Base-by-base conservation (phyloP, 1,140 invertebrate genomes). In the Drosophila sturtevanti region DNA sequence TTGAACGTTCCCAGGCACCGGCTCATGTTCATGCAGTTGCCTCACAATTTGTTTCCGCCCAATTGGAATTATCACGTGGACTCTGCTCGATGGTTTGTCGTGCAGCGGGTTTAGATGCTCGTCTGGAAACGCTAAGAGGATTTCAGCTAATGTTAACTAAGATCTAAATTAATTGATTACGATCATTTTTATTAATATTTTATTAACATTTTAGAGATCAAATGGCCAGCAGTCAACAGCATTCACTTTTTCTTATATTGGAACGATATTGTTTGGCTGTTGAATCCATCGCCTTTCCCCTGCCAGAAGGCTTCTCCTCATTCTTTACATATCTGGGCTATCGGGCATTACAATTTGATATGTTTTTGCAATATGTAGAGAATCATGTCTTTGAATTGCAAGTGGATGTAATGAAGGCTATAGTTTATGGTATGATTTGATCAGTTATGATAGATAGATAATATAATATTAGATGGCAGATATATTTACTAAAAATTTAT, bases 321-420 rank as follows among this genome's bases (percentile, higher is more conserved):
- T 97, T 97, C 92, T 96, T 97, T 84, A 96, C 96, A 9, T 97
- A 96, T 90, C 93, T 97, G 44, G 96, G 96, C 1, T 97, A 97
- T 89, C 93, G 95, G 70, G 95, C 95, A 1, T 89, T 97, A 60
- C 93, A 94, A 52, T 96, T 95, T 91, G 93, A 95, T 51, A 95
- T 95, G 78, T 97, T 97, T 90, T 78, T 96, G 37, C 96, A 97
- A 90, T 96, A 97, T 87, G 94, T 97, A 37, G 94, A 96, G 74
- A 93, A 96, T 62, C 95, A 95, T 80, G 96, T 97, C 55, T 96
- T 97, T 74, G 96, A 97, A 81, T 91, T 97, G 59, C 96, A 97
- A 93, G 95, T 97, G 22, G 96, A 97, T 86, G 96, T 97, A 1
- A 95, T 97, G 90, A 97, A 97, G 93, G 94, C 94, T 54, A 96